Conservation (phyloP, 2,888 invertebrate genomes). For the Rotaria socialis region DNA sequence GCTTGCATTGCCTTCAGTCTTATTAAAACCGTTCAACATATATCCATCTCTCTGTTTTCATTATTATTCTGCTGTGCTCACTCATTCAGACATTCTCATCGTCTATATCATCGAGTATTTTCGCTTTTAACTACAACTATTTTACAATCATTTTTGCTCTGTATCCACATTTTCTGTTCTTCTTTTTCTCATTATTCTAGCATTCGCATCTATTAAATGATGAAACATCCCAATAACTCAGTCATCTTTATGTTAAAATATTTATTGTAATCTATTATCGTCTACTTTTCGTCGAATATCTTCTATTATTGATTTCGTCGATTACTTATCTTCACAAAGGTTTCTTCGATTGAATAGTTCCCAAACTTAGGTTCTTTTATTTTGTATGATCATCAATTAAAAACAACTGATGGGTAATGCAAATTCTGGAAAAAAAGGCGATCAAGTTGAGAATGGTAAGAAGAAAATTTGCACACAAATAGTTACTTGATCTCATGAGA, state of each 20-base stretch:
- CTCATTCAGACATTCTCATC: not conserved
- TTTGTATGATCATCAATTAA: not conserved
- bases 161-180: not conserved
- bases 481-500: not conserved
- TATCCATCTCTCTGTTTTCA: not conserved
- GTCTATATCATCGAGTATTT: not conserved
- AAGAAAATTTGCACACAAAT: not conserved
- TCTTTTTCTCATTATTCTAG: not conserved
- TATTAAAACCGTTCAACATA: not conserved
- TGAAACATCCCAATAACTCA: not conserved
- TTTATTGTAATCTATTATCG: not conserved
- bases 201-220: not conserved
- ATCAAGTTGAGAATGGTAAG: slow-evolving; percentile 9
- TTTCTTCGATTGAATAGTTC: not conserved
- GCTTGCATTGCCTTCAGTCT: not conserved
- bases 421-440: not conserved
- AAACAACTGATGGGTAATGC: not conserved
- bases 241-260: not conserved
- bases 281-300: not conserved
- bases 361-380: too few relatives aligned
- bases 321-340: not conserved
- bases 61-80: not conserved
- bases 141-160: not conserved
- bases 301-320: not conserved
- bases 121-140: not conserved